Percentiles rank a stretch among this genome's conserved stretches.
Conservation (phyloP, 1,140 invertebrate species). For the Popillia japonica region DNA sequence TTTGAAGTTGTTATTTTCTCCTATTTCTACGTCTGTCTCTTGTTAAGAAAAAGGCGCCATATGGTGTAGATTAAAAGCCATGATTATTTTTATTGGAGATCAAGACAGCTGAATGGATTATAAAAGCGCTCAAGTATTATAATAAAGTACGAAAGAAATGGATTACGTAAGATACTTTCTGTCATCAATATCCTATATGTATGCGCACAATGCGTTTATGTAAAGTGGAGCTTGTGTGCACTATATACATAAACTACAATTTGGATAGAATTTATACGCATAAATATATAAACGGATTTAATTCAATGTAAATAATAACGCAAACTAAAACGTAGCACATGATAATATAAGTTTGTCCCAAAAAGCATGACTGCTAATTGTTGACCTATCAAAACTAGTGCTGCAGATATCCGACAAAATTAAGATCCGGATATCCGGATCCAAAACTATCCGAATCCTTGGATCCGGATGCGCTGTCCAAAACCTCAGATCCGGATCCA, state of each 20-base stretch:
- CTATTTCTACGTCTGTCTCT: not conserved
- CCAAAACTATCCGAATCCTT: too few relatives aligned
- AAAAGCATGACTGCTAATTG: too few relatives aligned
- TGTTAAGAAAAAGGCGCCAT: constrained; percentile 16
- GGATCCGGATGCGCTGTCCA: too few relatives aligned
- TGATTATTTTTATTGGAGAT: constrained; percentile 2
- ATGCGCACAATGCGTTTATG: not conserved
- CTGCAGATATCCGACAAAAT: too few relatives aligned
- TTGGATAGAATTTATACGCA: too few relatives aligned
- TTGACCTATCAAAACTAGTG: too few relatives aligned
- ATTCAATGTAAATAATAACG: too few relatives aligned
- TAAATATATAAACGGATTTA: too few relatives aligned
- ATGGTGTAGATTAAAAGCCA: constrained; percentile 27
- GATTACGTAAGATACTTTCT: not conserved
- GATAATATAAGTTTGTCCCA: too few relatives aligned
- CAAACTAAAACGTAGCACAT: too few relatives aligned
- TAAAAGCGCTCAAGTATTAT: not conserved
- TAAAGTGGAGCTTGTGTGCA: not conserved
- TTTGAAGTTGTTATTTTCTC: not conserved
- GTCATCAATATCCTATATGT: constrained; percentile 13
- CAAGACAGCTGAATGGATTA: not conserved
- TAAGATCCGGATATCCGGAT: too few relatives aligned
- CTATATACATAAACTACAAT: not conserved
- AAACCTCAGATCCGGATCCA: too few relatives aligned
- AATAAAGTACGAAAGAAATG: not conserved